Evolutionary conservation across 2,797 vertebrate species (phyloP).

Genomic region (Alosa sapidissima): DNA sequence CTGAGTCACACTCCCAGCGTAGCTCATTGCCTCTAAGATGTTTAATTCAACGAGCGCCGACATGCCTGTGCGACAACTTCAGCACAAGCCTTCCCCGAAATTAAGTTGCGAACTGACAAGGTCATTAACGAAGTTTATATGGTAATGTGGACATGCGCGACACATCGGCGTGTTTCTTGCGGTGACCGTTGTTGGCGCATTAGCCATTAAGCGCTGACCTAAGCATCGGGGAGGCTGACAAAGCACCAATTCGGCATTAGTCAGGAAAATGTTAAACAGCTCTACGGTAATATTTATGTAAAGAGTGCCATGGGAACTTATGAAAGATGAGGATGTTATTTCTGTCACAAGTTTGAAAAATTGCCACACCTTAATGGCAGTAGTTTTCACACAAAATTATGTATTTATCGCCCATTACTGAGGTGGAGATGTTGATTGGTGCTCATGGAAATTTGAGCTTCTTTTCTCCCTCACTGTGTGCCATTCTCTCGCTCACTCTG

Average conservation of each 20-base stretch:
- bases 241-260: constrained; percentile 66
- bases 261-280: constrained; percentile 72
- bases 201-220: constrained; percentile 63
- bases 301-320: constrained; percentile 25
- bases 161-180: constrained; percentile 23
- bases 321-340: constrained; percentile 16
- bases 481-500: not conserved
- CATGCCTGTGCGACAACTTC: constrained; percentile 41
- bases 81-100: constrained; percentile 60
- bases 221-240: constrained; percentile 67
- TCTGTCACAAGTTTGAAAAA: not conserved
- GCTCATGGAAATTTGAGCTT: not conserved
- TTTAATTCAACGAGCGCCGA: constrained; percentile 69
- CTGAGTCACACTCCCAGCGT: not conserved
- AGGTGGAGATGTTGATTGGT: not conserved
- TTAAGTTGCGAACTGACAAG: constrained; percentile 76
- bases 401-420: constrained; percentile 9
- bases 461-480: not conserved
- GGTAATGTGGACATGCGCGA: constrained; percentile 65
- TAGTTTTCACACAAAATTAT: constrained; percentile 13
- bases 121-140: constrained; percentile 78
- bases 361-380: not conserved
- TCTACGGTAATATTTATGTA: constrained; percentile 59
- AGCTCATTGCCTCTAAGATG: constrained; percentile 42
- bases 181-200: constrained; percentile 56